phyloP scores from a whole-genome alignment of 2,797 vertebrate species.

The Myotis findleyi region DNA sequence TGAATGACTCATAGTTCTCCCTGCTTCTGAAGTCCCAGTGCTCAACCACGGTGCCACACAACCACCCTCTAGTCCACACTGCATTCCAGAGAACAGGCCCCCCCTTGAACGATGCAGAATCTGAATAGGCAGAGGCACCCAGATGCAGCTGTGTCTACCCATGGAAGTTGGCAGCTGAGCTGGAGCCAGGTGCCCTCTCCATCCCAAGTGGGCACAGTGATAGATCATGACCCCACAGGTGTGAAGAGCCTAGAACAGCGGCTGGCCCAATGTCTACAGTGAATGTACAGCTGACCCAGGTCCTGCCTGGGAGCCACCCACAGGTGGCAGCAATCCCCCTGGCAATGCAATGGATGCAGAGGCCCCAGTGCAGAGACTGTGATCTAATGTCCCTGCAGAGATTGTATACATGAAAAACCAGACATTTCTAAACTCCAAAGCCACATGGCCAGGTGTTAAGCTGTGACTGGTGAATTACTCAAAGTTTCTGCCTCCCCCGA shows the following conservation, averaged over 20 bases:
- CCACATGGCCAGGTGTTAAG: not conserved
- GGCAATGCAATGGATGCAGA: not conserved
- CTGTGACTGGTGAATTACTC: not conserved
- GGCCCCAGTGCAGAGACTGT: not conserved
- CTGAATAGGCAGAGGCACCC: not conserved
- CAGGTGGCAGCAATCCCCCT: not conserved
- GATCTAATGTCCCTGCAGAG: not conserved
- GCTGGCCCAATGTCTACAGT: not conserved
- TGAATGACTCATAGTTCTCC: not conserved
- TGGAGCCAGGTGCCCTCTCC: not conserved
- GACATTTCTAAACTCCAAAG: not conserved
- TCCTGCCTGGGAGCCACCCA: too few relatives aligned
- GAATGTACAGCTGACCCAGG: not conserved
- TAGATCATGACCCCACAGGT: not conserved
- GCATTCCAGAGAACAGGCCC: not conserved
- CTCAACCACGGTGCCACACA: too few relatives aligned
- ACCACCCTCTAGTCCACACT: not conserved
- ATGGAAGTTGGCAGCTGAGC: not conserved
- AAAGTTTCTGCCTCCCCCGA: not conserved
- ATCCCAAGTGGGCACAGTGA: not conserved
- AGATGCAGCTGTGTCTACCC: accelerated
- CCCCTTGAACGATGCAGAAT: not conserved
- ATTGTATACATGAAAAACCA: not conserved
- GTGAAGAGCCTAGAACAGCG: not conserved
- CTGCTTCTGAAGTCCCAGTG: not conserved